Evolutionary conservation across 2,797 vertebrate genomes (phyloP).

Genomic region (Dendrocincla tyrannina): DNA sequence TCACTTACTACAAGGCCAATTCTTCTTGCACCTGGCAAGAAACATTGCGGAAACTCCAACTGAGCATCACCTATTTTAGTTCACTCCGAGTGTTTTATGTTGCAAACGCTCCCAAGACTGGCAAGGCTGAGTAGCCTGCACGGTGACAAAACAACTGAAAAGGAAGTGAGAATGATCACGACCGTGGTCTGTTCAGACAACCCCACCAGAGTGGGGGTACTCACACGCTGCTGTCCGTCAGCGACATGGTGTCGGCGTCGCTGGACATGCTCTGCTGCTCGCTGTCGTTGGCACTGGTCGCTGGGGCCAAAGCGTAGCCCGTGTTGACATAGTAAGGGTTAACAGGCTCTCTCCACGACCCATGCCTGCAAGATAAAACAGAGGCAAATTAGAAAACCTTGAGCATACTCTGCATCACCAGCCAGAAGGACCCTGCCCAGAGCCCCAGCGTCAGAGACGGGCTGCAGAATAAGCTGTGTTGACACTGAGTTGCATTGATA

Average conservation of each 20-base stretch:
- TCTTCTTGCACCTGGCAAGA: background rate
- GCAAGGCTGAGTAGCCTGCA: background rate
- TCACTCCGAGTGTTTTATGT: background rate
- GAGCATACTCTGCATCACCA: background rate
- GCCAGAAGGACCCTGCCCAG: background rate
- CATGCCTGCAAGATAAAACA: conserved; percentile 70
- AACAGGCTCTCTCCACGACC: conserved; percentile 86
- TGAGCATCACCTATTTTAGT: background rate
- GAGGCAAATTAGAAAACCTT: background rate
- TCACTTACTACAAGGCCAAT: background rate
- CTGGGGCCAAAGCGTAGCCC: conserved; percentile 88
- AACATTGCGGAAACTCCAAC: background rate
- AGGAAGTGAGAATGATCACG: background rate
- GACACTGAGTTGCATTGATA: background rate
- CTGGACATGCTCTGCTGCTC: conserved; percentile 99
- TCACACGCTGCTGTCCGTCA: conserved; percentile 96
- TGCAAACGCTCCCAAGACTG: background rate
- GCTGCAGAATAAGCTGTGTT: background rate
- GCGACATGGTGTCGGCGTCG: conserved; percentile 92
- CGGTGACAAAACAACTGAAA: background rate
- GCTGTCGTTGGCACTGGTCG: conserved; percentile 94
- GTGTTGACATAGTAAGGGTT: conserved; percentile 93
- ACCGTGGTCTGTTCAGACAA: background rate
- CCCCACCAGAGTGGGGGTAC: conserved; percentile 52
- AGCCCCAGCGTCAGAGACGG: background rate